Evolutionary conservation across 2,113 vertebrate species (phyloP), one percentile per base, ranked within the genome.

Genomic region (Steatornis caripensis): DNA sequence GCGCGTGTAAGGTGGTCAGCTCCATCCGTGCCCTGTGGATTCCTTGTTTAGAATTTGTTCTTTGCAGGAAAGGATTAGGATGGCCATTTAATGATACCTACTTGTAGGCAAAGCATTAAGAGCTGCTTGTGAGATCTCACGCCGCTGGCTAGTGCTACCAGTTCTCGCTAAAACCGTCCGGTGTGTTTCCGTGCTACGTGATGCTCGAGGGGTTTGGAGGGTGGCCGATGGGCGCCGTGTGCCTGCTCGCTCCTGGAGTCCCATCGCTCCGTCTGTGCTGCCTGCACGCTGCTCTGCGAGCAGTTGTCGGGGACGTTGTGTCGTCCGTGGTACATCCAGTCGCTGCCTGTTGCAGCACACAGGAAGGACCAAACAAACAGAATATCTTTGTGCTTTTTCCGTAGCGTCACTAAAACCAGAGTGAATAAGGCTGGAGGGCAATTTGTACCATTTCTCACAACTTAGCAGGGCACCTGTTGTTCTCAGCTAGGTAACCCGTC

Each of bases 241-340:
- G 15, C 26, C 12, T 57, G 30, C 58, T 71, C 2, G 0, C 39
- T 79, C 36, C 41, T 23, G 39, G 5, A 41, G 57, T 10, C 37
- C 43, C 12, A 3, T 37, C 1, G 0, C 62, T 20, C 32, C 54
- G 24, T 18, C 49, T n/a, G 19, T 39, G 30, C 36, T 85, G 46
- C 36, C 20, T 37, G n/a, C 29, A 6, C 1, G 2, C 61, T 43
- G 62, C 61, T 53, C 49, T 54, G 46, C 1, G 1, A 83, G 7
- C 30, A 3, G 23, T 21, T 57, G 10, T 14, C 10, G 5, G 55
- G 30, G 26, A 6, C 37, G 1, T 49, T 12, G 0, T 15, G 3
- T 39, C 27, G 4, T 15, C 26, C 21, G 3, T 2, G 23, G 37
- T 30, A 27, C 45, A 14, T 37, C 30, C 26, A 48, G 19, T 30